phyloP scores from a whole-genome alignment of 2,113 vertebrate species.

The Echinops telfairi region DNA sequence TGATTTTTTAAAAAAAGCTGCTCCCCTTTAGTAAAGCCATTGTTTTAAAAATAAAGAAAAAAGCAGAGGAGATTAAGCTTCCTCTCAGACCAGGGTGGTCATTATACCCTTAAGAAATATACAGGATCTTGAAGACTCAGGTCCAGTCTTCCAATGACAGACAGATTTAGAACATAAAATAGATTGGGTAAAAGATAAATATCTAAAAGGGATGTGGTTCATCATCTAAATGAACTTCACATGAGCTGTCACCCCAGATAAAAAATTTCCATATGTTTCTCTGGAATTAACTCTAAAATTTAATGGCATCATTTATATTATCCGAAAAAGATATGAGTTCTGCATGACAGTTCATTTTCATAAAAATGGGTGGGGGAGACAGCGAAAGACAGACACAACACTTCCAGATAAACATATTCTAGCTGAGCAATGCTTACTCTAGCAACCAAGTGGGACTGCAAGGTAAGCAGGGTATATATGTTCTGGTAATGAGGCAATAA shows the following conservation, averaged over 20 bases:
- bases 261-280: constrained; percentile 41
- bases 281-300: constrained; percentile 35
- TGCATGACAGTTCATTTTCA: neutral
- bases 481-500: neutral
- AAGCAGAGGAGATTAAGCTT: constrained; percentile 36
- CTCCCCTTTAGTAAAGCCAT: neutral
- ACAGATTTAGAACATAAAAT: constrained; percentile 33
- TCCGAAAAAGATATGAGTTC: neutral
- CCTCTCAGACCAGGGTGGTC: constrained; percentile 6
- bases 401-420: neutral
- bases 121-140: neutral
- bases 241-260: constrained; percentile 25
- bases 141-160: constrained; percentile 1
- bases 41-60: constrained; percentile 41
- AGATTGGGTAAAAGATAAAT: neutral
- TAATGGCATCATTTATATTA: neutral
- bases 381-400: neutral
- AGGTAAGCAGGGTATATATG: neutral
- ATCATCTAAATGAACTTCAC: constrained; percentile 1
- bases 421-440: neutral
- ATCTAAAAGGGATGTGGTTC: neutral
- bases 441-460: neutral
- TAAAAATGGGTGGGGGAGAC: neutral
- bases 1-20: no score
- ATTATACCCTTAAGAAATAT: constrained; percentile 45